phyloP scores from a whole-genome alignment of 2,888 invertebrate species.

The Eupelmus urozonus region DNA sequence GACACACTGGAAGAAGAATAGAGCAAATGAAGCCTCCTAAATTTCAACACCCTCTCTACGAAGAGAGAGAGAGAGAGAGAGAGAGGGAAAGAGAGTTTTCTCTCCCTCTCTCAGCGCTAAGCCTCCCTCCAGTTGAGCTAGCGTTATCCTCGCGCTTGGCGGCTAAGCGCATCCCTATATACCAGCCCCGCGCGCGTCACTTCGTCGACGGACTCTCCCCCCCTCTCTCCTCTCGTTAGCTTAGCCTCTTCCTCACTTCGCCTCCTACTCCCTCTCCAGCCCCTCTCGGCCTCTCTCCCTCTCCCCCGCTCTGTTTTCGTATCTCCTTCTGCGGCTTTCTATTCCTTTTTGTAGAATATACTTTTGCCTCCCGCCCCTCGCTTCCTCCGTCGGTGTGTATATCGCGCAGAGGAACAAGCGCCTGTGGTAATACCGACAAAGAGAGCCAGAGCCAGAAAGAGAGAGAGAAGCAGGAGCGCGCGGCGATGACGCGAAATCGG shows the following conservation, averaged over 20 bases:
- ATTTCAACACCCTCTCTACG: constrained; percentile 66
- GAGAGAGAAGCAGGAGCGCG: constrained; percentile 54
- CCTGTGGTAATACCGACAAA: constrained; percentile 43
- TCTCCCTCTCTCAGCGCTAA: constrained; percentile 28
- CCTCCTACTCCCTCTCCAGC: constrained; percentile 25
- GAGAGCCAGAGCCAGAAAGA: constrained; percentile 27
- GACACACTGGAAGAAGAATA: constrained; percentile 69
- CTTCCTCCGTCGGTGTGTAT: too few relatives aligned
- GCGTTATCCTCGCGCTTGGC: constrained; percentile 59
- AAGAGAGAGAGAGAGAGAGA: constrained; percentile 4
- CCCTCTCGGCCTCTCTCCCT: not conserved
- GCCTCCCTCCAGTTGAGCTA: constrained; percentile 48
- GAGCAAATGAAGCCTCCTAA: constrained; percentile 75
- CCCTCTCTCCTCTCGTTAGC: not conserved
- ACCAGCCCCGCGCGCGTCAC: not conserved
- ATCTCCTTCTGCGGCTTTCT: not conserved
- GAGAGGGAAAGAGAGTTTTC: constrained; percentile 21
- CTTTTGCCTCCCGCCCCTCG: constrained; percentile 13
- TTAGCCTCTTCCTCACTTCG: not conserved
- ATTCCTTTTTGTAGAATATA: not conserved
- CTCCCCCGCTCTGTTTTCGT: not conserved
- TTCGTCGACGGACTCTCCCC: not conserved
- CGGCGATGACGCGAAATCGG: constrained; percentile 73
- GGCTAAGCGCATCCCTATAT: constrained; percentile 6
- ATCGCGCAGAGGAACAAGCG: too few relatives aligned